Conservation (phyloP, 1,140 invertebrate species). For the Brachionus rotundiformis region DNA sequence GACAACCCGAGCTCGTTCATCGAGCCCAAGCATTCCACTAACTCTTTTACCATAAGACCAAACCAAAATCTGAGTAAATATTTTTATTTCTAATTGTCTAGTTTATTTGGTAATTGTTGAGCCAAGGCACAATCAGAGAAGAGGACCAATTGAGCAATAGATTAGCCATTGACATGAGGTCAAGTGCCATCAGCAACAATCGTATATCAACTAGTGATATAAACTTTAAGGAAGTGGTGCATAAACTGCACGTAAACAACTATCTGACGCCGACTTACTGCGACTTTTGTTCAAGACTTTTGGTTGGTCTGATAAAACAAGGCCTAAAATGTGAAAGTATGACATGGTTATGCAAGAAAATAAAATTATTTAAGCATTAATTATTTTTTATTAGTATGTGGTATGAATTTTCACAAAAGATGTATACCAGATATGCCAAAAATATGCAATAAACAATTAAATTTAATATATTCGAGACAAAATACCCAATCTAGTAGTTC, state of each 20-base stretch:
- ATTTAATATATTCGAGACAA: not conserved
- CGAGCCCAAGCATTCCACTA: not conserved
- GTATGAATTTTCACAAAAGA: constrained; percentile 40
- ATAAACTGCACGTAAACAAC: constrained; percentile 84
- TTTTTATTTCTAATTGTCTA: not conserved
- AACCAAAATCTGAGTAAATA: constrained; percentile 2
- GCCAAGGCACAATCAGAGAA: constrained; percentile 36
- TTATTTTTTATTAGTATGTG: constrained; percentile 29
- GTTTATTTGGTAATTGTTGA: constrained; percentile 3
- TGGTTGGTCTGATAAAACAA: constrained; percentile 90
- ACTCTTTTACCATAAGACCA: not conserved
- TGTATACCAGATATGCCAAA: constrained; percentile 45
- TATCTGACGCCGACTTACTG: constrained; percentile 97
- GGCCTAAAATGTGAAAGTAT: constrained; percentile 94
- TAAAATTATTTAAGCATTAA: not conserved
- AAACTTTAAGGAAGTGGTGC: constrained; percentile 58
- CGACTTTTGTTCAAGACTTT: constrained; percentile 89
- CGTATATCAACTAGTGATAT: not conserved
- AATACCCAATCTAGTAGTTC: not conserved
- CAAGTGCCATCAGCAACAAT: not conserved
- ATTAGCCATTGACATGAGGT: not conserved
- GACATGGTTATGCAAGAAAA: constrained; percentile 54
- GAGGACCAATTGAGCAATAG: not conserved
- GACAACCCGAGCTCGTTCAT: not conserved
- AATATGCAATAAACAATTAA: constrained; percentile 42